Percentiles rank a stretch among this genome's conserved stretches.
Conservation (phyloP, 2,797 vertebrate genomes). For the Sebastes glaucus region DNA sequence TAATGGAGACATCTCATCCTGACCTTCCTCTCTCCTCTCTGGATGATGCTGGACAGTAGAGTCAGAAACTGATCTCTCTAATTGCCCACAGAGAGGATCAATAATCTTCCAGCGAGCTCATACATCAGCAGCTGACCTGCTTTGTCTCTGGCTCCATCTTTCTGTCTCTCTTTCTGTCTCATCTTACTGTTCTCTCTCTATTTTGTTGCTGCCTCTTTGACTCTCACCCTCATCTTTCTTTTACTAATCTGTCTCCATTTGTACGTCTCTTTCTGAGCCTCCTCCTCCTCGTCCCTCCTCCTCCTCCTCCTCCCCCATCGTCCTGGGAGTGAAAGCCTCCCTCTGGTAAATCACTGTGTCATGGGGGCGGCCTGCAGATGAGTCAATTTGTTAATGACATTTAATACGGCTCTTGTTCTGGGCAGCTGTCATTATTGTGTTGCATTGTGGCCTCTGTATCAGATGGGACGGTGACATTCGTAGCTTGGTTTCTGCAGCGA, state of each 20-base stretch:
- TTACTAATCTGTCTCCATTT: slow-evolving; percentile 5
- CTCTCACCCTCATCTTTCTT: background rate
- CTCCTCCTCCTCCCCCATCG: background rate
- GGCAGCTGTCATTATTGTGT: slow-evolving; percentile 28
- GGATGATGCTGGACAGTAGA: slow-evolving; percentile 13
- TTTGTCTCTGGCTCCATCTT: slow-evolving; percentile 26
- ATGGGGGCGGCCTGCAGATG: slow-evolving; percentile 36
- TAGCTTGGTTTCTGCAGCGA: slow-evolving; percentile 8
- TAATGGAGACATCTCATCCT: slow-evolving; percentile 20
- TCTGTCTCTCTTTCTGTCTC: background rate
- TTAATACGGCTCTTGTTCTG: slow-evolving; percentile 43
- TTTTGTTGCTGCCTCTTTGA: background rate
- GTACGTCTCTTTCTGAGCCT: slow-evolving; percentile 9
- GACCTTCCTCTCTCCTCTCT: slow-evolving; percentile 47
- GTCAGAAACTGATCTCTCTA: slow-evolving; percentile 60
- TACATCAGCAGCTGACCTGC: slow-evolving; percentile 45
- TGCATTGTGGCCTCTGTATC: slow-evolving; percentile 23
- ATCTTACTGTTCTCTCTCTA: background rate
- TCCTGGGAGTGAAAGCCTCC: background rate
- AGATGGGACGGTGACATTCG: slow-evolving; percentile 37
- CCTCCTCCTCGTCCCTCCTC: background rate
- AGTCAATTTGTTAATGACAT: slow-evolving; percentile 64
- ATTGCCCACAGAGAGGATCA: slow-evolving; percentile 63
- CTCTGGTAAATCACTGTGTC: slow-evolving; percentile 32
- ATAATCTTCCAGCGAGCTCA: slow-evolving; percentile 49